phyloP scores from a whole-genome alignment of 2,888 invertebrate species.

The Aleiodes leptofemur region DNA sequence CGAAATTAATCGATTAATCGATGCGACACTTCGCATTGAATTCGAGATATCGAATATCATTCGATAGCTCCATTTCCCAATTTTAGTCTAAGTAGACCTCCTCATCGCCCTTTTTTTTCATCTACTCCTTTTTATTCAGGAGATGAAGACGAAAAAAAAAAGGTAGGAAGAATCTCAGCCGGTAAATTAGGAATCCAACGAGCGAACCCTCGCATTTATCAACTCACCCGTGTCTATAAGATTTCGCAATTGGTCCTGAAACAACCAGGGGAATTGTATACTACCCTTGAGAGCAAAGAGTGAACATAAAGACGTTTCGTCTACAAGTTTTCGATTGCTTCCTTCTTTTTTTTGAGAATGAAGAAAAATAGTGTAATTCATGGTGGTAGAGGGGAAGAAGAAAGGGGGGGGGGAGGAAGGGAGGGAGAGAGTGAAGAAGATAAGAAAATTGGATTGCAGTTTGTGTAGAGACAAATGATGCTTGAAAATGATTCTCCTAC shows the following conservation, averaged over 20 bases:
- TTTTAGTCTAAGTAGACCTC: no score
- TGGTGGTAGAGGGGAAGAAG: not conserved
- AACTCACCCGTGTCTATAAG: constrained; percentile 56
- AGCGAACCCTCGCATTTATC: constrained; percentile 64
- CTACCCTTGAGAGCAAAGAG: constrained; percentile 56
- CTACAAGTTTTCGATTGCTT: constrained; percentile 53
- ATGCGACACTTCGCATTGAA: no score
- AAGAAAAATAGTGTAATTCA: constrained; percentile 50
- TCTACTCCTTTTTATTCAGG: constrained; percentile 22
- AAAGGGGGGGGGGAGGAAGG: not conserved
- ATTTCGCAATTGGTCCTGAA: constrained; percentile 52
- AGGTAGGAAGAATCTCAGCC: constrained; percentile 59
- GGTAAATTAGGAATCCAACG: constrained; percentile 65
- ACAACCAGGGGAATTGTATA: constrained; percentile 47
- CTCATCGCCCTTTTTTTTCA: constrained; percentile 8
- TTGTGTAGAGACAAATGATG: not conserved
- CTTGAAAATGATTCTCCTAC: constrained; percentile 9
- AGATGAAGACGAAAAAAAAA: constrained; percentile 36
- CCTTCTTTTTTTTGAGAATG: constrained; percentile 49
- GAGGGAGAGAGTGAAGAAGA: not conserved
- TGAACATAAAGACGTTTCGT: constrained; percentile 29
- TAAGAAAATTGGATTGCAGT: not conserved
- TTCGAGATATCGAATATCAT: no score
- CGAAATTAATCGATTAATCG: no score
- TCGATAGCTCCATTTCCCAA: no score